Conservation (phyloP, 53 echinoderm and acorn worm genomes). For the Paracentrotus lividus region DNA sequence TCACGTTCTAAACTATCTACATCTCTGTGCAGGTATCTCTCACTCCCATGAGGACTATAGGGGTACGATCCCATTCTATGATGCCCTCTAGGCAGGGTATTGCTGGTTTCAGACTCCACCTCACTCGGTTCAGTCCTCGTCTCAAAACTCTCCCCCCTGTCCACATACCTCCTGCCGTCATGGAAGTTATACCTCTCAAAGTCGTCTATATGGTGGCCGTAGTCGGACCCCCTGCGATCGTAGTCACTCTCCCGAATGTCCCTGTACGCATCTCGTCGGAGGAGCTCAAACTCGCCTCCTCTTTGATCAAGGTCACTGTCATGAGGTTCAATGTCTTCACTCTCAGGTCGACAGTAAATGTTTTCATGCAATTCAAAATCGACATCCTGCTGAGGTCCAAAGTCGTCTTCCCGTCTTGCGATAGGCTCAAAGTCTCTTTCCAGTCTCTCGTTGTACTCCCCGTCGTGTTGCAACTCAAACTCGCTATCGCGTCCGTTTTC, state of each 20-base stretch:
- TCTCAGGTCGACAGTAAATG: conserved; percentile 64
- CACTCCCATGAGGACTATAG: conserved; percentile 76
- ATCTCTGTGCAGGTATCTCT: conserved; percentile 66
- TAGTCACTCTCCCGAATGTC: conserved; percentile 39
- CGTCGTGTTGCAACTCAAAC: conserved; percentile 37
- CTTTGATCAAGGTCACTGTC: conserved; percentile 47
- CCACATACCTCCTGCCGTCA: conserved; percentile 61
- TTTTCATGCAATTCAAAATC: conserved; percentile 66
- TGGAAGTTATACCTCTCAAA: conserved; percentile 62
- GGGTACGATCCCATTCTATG: conserved; percentile 55
- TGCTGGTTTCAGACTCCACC: conserved; percentile 86
- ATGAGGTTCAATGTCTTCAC: conserved; percentile 61
- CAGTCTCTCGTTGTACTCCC: background rate
- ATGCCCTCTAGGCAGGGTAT: conserved; percentile 56
- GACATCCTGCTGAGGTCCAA: background rate
- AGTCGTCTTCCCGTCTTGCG: background rate
- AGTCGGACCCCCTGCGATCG: conserved; percentile 43
- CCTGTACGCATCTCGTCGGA: conserved; percentile 19
- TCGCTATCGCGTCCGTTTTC: background rate
- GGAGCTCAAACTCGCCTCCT: background rate
- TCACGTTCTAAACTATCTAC: conserved; percentile 72
- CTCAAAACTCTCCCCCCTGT: conserved; percentile 72
- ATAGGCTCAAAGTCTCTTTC: conserved; percentile 1
- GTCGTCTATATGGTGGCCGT: conserved; percentile 15
- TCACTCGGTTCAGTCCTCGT: conserved; percentile 81